Conservation (phyloP, 2,888 invertebrate species). For the Chrysopilus asiliformis region DNA sequence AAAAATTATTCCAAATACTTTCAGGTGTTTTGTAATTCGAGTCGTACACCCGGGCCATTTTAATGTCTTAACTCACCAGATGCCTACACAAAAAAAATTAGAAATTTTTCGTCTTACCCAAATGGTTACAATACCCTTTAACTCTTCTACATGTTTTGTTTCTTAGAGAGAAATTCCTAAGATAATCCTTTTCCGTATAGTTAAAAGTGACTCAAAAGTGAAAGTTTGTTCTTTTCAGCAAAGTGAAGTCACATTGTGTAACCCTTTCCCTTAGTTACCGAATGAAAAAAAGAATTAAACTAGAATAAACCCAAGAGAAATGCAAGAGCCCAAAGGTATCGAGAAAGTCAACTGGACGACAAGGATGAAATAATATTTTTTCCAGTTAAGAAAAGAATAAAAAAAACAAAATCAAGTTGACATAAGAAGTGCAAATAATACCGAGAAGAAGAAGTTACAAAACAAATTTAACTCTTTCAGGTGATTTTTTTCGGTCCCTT, state of each 20-base stretch:
- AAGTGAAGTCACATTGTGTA: no score
- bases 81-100: not conserved
- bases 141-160: no score
- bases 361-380: no score
- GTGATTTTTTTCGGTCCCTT: constrained; percentile 10
- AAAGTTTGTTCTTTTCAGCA: not conserved
- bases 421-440: no score
- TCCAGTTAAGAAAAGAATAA: not conserved
- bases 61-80: not conserved
- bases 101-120: not conserved
- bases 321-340: no score
- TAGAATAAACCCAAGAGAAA: no score
- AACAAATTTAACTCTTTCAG: constrained; percentile 14
- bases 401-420: not conserved
- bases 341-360: no score
- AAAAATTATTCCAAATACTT: no score
- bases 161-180: no score
- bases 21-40: not conserved
- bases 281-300: no score
- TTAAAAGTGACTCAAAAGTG: not conserved
- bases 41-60: not conserved
- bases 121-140: not conserved
- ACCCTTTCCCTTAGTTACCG: no score
- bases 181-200: not conserved
- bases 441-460: no score